These are phyloP conservation scores for Dicycla oo DNA, from an alignment of 2,888 invertebrate genomes.

Conservation along the genomic window DNA sequence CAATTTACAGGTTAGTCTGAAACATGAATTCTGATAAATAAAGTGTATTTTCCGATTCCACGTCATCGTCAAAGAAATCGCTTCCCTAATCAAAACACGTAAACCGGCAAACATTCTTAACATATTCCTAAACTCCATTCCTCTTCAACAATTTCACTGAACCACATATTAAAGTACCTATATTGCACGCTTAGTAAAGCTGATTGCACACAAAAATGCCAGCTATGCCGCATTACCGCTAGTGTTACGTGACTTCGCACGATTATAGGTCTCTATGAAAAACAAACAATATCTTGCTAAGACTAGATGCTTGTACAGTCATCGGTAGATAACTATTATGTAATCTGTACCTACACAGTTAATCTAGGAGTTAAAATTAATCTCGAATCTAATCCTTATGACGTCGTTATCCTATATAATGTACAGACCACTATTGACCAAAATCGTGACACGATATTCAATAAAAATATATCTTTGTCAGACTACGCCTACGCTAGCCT, in stretches of 20 bases:
- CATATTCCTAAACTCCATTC: conserved; percentile 31
- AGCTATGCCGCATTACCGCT: conserved; percentile 20
- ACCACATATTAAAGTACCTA: not conserved
- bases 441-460: not conserved
- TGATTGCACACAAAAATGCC: conserved; percentile 45
- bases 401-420: not conserved
- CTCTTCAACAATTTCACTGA: conserved; percentile 17
- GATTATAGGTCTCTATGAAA: conserved; percentile 30
- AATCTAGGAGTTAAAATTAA: conserved; percentile 1
- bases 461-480: no score
- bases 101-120: conserved; percentile 7
- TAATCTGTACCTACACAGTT: conserved; percentile 14
- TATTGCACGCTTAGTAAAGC: conserved; percentile 19
- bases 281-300: conserved; percentile 32
- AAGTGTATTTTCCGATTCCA: not conserved
- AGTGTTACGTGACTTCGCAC: conserved; percentile 28
- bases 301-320: not conserved
- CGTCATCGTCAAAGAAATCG: not conserved
- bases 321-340: conserved; percentile 4
- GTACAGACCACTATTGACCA: not conserved
- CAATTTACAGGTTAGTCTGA: not conserved
- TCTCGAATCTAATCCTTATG: not conserved
- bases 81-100: not conserved
- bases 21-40: not conserved
- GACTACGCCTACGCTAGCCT: no score